Conservation (phyloP, 2,113 vertebrate genomes). For the Myotis lucifugus region DNA sequence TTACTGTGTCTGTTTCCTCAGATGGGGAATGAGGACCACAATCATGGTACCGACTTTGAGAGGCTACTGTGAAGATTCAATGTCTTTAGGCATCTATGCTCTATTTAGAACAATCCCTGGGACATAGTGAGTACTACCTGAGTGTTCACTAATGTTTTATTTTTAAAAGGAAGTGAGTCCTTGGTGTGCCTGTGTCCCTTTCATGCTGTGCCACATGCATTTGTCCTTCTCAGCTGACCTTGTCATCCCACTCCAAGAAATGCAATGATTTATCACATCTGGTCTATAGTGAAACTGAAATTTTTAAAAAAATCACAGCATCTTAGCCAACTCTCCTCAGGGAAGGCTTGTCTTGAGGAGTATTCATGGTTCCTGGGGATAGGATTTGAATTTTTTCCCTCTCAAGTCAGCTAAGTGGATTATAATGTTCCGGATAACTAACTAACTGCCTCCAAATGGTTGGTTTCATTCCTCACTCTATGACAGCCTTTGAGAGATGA, state of each 20-base stretch:
- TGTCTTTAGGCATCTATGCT: background rate
- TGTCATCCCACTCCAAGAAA: background rate
- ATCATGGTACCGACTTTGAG: background rate
- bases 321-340: background rate
- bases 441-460: background rate
- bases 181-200: background rate
- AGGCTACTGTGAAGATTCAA: background rate
- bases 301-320: background rate
- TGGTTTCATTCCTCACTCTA: background rate
- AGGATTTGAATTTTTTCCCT: conserved; percentile 27
- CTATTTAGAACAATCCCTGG: background rate
- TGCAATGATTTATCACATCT: background rate
- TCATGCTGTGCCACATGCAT: background rate
- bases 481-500: background rate
- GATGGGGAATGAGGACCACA: background rate
- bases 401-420: background rate
- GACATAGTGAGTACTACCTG: background rate
- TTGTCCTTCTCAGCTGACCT: background rate
- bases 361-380: background rate
- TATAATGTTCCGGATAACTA: background rate
- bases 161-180: background rate
- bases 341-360: background rate
- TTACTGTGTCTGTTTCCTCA: background rate
- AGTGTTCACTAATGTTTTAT: conserved; percentile 1
- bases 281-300: conserved; percentile 31